phyloP scores from a whole-genome alignment of 2,797 vertebrate species.

The Adelosebastes latens region DNA sequence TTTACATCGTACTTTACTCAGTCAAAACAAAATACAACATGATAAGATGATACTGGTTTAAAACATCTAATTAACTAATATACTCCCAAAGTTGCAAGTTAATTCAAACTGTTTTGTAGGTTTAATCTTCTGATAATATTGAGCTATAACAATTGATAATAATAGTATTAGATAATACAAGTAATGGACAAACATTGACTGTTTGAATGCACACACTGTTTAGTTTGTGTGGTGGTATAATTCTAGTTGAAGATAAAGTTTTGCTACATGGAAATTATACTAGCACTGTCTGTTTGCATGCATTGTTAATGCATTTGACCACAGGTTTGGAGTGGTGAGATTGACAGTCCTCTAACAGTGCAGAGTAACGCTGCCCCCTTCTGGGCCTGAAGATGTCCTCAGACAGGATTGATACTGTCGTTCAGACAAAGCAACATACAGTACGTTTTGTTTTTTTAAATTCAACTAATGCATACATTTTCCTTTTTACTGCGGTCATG shows the following conservation, averaged over 20 bases:
- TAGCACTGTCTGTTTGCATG: not conserved
- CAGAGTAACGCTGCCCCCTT: conserved; percentile 77
- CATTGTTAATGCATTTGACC: not conserved
- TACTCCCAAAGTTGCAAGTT: not conserved
- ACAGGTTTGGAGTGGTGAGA: not conserved
- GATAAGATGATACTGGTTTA: not conserved
- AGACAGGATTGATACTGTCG: not conserved
- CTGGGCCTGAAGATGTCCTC: conserved; percentile 57
- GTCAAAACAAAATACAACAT: not conserved
- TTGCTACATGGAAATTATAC: not conserved
- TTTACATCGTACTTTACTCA: not conserved
- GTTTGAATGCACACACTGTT: not conserved
- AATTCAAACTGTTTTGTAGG: not conserved
- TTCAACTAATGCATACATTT: not conserved
- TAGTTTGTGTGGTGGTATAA: not conserved
- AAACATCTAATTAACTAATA: not conserved
- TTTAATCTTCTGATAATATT: not conserved
- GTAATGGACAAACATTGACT: not conserved
- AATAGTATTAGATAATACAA: not conserved
- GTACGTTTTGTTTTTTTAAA: not conserved
- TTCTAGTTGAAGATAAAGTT: not conserved
- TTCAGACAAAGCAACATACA: not conserved
- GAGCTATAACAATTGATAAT: not conserved
- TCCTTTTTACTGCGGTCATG: not conserved
- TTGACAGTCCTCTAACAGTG: not conserved